A percentile compares a stretch with the other conserved stretches of the same genome.
These are phyloP conservation scores for Cryptus armator DNA, from an alignment of 2,888 invertebrate species.

Conservation along the genomic window DNA sequence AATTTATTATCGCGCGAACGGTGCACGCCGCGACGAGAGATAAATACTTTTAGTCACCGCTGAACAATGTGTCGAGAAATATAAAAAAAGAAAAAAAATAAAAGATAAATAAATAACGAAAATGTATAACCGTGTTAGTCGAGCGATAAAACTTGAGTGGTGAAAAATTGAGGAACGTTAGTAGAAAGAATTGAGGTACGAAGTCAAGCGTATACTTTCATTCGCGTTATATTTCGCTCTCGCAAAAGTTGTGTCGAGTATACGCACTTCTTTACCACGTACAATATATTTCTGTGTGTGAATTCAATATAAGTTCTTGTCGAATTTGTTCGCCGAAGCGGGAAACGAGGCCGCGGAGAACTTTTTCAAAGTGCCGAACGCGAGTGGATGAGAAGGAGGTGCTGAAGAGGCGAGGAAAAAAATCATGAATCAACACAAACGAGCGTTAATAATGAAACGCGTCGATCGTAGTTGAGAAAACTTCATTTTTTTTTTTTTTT, in stretches of 20 bases:
- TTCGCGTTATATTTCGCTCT: conserved; percentile 25
- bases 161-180: conserved; percentile 26
- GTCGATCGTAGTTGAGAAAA: conserved; percentile 67
- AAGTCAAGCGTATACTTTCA: conserved; percentile 34
- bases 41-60: conserved; percentile 28
- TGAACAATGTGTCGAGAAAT: neutral
- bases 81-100: no score
- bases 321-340: neutral
- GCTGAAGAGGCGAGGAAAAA: conserved; percentile 57
- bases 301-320: conserved; percentile 14
- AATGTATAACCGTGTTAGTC: conserved; percentile 24
- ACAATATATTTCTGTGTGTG: neutral
- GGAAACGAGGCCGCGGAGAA: neutral
- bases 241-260: conserved; percentile 6
- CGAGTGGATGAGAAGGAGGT: neutral
- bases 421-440: conserved; percentile 73
- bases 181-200: conserved; percentile 10
- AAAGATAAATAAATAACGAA: neutral
- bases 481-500: conserved; percentile 52
- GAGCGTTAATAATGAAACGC: conserved; percentile 73
- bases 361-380: neutral
- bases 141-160: conserved; percentile 29
- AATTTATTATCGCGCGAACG: conserved; percentile 45
- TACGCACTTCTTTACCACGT: conserved; percentile 10
- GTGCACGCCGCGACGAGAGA: conserved; percentile 9